Conservation (phyloP, 2,797 vertebrate genomes). For the Syngnathus rostellatus region DNA sequence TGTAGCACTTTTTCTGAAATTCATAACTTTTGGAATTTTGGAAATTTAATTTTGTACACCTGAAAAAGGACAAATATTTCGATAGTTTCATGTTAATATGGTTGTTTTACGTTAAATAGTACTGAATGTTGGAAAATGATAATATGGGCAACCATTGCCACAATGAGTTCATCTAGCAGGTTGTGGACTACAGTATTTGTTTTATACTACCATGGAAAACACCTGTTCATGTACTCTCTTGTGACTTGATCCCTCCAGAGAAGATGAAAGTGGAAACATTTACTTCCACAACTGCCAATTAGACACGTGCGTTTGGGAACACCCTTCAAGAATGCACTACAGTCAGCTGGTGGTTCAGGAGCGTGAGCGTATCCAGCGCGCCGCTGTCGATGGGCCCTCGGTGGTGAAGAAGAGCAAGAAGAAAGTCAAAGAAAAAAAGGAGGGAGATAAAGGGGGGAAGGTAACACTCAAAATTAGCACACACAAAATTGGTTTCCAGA, state of each 20-base stretch:
- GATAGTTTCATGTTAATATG: too few species aligned
- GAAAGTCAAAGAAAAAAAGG: conserved; percentile 67
- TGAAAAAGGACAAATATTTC: too few species aligned
- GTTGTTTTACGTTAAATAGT: too few species aligned
- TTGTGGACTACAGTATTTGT: too few species aligned
- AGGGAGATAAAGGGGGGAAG: conserved; percentile 14
- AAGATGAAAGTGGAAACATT: conserved; percentile 78
- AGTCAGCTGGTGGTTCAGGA: conserved; percentile 75
- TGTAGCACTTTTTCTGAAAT: too few species aligned
- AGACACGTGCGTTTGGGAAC: conserved; percentile 83
- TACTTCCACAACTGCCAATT: conserved; percentile 93
- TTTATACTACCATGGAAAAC: not conserved
- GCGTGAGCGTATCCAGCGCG: conserved; percentile 64
- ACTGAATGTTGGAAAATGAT: too few species aligned
- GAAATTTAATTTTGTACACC: too few species aligned
- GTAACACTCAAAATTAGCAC: not conserved
- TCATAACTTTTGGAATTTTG: too few species aligned
- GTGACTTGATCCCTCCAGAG: conserved; percentile 54
- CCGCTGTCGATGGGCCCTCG: not conserved
- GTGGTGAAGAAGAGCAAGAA: conserved; percentile 30
- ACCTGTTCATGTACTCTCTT: not conserved
- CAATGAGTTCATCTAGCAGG: too few species aligned
- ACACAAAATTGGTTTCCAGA: not conserved
- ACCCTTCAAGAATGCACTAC: conserved; percentile 84
- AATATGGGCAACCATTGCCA: too few species aligned